Evolutionary conservation across 2,888 invertebrate species (phyloP).

Genomic region (Pseudococcus viburni): DNA sequence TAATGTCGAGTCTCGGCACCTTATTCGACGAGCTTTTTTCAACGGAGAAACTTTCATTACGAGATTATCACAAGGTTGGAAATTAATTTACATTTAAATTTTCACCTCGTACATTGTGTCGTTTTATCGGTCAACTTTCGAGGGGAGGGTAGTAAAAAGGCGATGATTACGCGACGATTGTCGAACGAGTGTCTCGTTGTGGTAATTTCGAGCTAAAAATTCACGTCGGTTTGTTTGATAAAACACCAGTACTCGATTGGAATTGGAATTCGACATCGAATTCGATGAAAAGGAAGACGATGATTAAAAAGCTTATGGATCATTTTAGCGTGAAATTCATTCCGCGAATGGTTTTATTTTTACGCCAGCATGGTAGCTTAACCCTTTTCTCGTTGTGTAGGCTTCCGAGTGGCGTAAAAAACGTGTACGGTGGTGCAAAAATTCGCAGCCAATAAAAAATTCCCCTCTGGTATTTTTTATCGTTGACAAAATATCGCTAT

Average conservation of each 20-base stretch:
- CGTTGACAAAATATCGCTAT: constrained; percentile 51
- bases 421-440: not conserved
- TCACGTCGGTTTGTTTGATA: not conserved
- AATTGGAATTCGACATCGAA: not conserved
- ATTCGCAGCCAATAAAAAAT: constrained; percentile 34
- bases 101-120: not conserved
- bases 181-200: not conserved
- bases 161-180: not conserved
- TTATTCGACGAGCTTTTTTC: not conserved
- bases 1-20: not conserved
- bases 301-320: constrained; percentile 47
- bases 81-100: constrained; percentile 41
- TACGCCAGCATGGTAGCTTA: not conserved
- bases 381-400: constrained; percentile 36
- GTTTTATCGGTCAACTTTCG: not conserved
- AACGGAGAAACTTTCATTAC: not conserved
- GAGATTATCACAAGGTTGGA: constrained; percentile 21
- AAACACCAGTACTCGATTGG: not conserved
- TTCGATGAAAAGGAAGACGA: not conserved
- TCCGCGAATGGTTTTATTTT: not conserved
- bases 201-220: constrained; percentile 25
- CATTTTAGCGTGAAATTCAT: constrained; percentile 33
- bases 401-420: not conserved
- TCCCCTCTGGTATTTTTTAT: constrained; percentile 25
- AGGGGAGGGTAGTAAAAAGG: not conserved